phyloP scores from a whole-genome alignment of 1,140 invertebrate genomes.

The Papilio polytes region DNA sequence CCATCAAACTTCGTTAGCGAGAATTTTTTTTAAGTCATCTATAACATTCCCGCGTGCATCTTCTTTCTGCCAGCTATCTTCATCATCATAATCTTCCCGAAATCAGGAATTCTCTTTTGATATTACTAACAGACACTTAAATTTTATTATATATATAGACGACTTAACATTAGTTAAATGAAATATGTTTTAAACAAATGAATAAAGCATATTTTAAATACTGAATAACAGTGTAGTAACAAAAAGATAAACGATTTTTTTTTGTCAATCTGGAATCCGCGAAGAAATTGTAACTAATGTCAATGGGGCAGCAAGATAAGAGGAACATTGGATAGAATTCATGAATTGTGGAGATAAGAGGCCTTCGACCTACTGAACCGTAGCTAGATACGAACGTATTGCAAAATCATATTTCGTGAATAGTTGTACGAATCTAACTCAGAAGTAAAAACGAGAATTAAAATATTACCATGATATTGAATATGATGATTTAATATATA shows the following conservation, averaged over 20 bases:
- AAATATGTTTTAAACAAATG: background rate
- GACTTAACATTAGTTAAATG: no score
- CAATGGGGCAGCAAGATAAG: constrained; percentile 39
- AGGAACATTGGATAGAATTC: constrained; percentile 45
- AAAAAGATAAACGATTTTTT: background rate
- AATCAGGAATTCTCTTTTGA: no score
- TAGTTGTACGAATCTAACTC: background rate
- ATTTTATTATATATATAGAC: no score
- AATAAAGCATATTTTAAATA: background rate
- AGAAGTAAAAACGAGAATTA: background rate
- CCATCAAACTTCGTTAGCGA: no score
- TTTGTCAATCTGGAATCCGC: background rate
- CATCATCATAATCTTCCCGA: no score
- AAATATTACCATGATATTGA: no score
- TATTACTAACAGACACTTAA: no score
- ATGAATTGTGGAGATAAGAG: constrained; percentile 55
- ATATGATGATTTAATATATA: background rate
- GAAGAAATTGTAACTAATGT: constrained; percentile 34
- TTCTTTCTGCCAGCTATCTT: no score
- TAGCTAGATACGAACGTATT: background rate
- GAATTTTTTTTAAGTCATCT: no score
- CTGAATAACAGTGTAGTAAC: background rate
- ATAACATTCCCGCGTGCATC: no score
- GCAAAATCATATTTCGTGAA: constrained; percentile 28
- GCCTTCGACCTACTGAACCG: constrained; percentile 56